Conservation (phyloP, 2,797 vertebrate species). For the Lepilemur septentrionalis region DNA sequence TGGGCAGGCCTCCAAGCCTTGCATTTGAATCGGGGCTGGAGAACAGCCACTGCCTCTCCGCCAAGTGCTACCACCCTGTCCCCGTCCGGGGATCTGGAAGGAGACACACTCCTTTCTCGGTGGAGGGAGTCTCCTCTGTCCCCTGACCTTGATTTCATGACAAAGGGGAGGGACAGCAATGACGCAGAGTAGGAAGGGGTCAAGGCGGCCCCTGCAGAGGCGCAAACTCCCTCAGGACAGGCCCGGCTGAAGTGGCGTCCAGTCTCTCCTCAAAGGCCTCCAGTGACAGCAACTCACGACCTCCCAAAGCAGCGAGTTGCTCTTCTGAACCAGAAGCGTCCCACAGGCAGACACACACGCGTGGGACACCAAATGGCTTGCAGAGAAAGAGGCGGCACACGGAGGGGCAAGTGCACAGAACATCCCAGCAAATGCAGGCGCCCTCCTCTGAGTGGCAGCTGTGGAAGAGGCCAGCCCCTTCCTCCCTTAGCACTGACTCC, state of each 20-base stretch:
- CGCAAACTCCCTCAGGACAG: background rate
- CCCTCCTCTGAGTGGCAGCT: background rate
- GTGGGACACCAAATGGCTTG: background rate
- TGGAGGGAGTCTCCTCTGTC: background rate
- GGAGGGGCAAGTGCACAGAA: background rate
- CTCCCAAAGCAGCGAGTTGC: background rate
- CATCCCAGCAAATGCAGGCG: background rate
- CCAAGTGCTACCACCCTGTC: too few relatives aligned
- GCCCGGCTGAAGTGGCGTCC: accelerated
- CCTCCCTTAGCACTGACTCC: background rate
- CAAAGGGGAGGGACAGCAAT: background rate
- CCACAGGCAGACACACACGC: background rate
- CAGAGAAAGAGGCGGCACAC: accelerated
- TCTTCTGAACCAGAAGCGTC: background rate
- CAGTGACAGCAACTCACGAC: accelerated
- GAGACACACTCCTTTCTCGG: background rate
- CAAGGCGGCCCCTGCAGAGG: accelerated
- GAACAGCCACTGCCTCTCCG: background rate
- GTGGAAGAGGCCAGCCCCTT: background rate
- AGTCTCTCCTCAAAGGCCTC: background rate
- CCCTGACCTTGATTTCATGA: background rate
- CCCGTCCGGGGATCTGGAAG: background rate
- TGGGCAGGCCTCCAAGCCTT: background rate
- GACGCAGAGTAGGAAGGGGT: background rate
- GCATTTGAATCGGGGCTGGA: background rate